Evolutionary conservation across 1,140 invertebrate species (phyloP), one percentile per base, ranked within the genome.

Genomic region (Gonioctena quinquepunctata): DNA sequence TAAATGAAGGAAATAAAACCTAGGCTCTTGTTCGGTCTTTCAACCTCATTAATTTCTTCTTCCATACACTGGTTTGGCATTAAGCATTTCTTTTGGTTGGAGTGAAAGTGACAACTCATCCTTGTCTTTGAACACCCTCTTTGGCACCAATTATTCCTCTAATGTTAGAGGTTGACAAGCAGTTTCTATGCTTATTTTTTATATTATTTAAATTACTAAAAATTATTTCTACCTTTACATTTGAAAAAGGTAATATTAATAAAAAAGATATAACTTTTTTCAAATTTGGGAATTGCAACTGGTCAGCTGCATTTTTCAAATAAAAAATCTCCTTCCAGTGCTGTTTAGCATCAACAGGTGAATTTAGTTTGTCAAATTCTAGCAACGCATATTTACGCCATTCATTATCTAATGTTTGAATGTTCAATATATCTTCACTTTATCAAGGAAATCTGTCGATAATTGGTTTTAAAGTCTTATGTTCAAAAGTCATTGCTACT

Each of bases 401-500:
- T 28, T 68, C 66, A 52, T 68, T 62, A 33, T 68, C 57, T 2
- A 68, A 22, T 7, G 19, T 22, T 27, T 68, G 66, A 21, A 62
- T 3, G 25, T 61, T 50, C 8, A n/a, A n/a, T 8, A 52, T 23
- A 50, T 50, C 5, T 11, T 68, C n/a, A 16, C 61, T 61, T n/a
- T 61, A 18, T 3, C 61, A n/a, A 26, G 66, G 66, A 27, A 68
- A 68, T 62, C 42, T 49, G 7, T 50, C 4, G 2, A 62, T 2
- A 3, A 70, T 28, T 23, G 4, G 52, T 25, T 3, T 5, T 11
- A 70, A 21, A 21, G 61, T 57, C 42, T 65, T 54, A n/a, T 16
- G 64, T 57, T 33, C 18, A 27, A 64, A 69, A 1, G 6, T 13
- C 26, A 63, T 49, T 25, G 50, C 50, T 6, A 8, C 23, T 57